Percentiles rank a stretch among this genome's conserved stretches.
Evolutionary conservation across 2,113 vertebrate genomes (phyloP).

Genomic region (Dipodomys spectabilis): DNA sequence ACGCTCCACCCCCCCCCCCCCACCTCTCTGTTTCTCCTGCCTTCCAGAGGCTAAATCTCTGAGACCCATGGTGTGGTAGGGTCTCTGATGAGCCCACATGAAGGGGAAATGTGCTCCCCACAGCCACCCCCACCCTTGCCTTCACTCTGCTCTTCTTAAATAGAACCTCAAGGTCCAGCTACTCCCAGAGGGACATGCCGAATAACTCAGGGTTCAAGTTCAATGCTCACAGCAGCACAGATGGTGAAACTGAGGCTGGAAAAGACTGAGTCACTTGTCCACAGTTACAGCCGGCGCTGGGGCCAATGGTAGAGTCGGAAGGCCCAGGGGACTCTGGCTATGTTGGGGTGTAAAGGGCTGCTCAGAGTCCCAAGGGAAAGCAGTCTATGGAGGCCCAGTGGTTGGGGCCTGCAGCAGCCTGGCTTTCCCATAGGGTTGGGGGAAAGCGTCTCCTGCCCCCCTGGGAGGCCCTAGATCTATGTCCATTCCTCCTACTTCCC

Average conservation of each 20-base stretch:
- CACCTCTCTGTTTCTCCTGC: neutral
- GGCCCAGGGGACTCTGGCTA: neutral
- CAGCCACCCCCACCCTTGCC: neutral
- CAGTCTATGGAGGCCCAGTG: neutral
- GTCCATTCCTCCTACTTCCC: conserved; percentile 33
- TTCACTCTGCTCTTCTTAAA: neutral
- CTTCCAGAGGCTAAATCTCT: neutral
- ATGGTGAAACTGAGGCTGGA: neutral
- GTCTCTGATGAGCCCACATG: neutral
- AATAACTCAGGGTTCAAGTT: neutral
- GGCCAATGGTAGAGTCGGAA: neutral
- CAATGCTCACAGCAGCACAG: neutral
- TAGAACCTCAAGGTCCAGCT: neutral
- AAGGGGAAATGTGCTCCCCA: neutral
- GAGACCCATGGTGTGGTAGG: accelerated
- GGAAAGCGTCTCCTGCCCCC: neutral
- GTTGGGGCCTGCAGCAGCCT: neutral
- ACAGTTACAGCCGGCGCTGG: neutral
- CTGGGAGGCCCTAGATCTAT: neutral
- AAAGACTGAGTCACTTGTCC: neutral
- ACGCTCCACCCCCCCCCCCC: too few relatives aligned
- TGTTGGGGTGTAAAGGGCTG: accelerated
- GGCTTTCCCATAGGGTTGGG: neutral
- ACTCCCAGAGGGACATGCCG: neutral
- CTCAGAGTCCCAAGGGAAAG: neutral